These are phyloP conservation scores for Acheta domesticus DNA, from an alignment of 2,888 invertebrate genomes.

Conservation along the genomic window DNA sequence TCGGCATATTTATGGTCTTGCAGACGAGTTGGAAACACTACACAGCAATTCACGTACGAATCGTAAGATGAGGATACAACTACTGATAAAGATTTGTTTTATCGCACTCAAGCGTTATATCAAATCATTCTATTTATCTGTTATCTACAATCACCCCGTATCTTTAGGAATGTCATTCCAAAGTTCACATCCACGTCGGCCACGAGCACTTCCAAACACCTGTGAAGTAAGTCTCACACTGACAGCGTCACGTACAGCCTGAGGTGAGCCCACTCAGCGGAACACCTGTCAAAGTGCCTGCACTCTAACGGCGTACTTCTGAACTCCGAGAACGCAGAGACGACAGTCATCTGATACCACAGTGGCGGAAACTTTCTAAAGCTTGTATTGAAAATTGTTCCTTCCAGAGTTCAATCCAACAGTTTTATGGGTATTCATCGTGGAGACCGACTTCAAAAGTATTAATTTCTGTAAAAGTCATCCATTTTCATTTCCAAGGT, in stretches of 20 bases:
- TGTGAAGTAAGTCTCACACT: neutral
- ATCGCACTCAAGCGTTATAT: neutral
- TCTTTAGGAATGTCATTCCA: constrained; percentile 20
- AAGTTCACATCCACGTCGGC: constrained; percentile 23
- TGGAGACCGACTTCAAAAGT: too few relatives aligned
- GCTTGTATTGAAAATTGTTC: too few relatives aligned
- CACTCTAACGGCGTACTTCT: too few relatives aligned
- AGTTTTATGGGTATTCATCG: too few relatives aligned
- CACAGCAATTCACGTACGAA: neutral
- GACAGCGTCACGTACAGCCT: neutral
- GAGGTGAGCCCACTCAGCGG: too few relatives aligned
- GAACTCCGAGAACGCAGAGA: too few relatives aligned
- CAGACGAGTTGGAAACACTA: neutral
- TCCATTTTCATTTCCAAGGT: too few relatives aligned
- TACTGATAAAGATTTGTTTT: neutral
- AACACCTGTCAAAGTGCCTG: too few relatives aligned
- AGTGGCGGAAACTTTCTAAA: too few relatives aligned
- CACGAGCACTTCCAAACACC: neutral
- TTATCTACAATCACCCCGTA: neutral
- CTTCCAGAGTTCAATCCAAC: too few relatives aligned
- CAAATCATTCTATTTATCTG: neutral
- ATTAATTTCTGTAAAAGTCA: too few relatives aligned
- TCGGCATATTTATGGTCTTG: constrained; percentile 20
- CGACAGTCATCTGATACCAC: too few relatives aligned
- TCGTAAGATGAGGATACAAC: neutral